A percentile compares a stretch with the other conserved stretches of the same genome.
Evolutionary conservation across 2,888 invertebrate genomes (phyloP).

Genomic region (Meandrusa payeni): DNA sequence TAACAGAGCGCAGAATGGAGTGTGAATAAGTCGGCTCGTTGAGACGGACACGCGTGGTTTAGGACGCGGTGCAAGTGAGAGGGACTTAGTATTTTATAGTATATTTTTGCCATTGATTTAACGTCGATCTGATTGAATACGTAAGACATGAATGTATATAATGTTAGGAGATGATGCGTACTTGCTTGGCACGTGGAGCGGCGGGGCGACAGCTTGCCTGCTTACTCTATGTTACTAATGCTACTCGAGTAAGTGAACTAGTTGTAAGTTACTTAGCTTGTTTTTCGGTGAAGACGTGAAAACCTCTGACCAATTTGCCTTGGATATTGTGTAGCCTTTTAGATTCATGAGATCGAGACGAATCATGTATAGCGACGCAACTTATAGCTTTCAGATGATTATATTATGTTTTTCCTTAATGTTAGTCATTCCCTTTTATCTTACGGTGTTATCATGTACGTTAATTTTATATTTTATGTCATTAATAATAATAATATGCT

Average conservation of each 20-base stretch:
- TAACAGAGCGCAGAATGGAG: not conserved
- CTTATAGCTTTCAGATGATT: constrained; percentile 64
- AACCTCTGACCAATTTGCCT: constrained; percentile 80
- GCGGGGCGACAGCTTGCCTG: constrained; percentile 64
- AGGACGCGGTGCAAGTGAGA: constrained; percentile 40
- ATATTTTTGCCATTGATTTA: constrained; percentile 66
- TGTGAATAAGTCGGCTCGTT: constrained; percentile 1
- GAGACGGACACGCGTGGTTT: constrained; percentile 35
- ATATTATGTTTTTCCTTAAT: constrained; percentile 55
- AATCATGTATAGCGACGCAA: constrained; percentile 76
- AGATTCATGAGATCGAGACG: constrained; percentile 66
- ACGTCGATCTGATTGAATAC: constrained; percentile 55
- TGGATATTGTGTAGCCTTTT: constrained; percentile 78
- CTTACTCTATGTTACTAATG: constrained; percentile 58
- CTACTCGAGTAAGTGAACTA: constrained; percentile 61
- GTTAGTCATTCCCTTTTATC: constrained; percentile 68
- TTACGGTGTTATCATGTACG: constrained; percentile 61
- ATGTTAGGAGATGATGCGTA: constrained; percentile 57
- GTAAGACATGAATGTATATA: constrained; percentile 70
- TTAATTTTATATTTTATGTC: constrained; percentile 69
- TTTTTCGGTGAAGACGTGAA: constrained; percentile 68
- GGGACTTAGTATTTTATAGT: constrained; percentile 57
- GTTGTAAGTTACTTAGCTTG: constrained; percentile 74
- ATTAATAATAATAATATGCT: constrained; percentile 65
- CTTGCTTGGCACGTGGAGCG: constrained; percentile 49